Evolutionary conservation across 2,888 invertebrate genomes (phyloP).

Genomic region (Ochropleura plecta): DNA sequence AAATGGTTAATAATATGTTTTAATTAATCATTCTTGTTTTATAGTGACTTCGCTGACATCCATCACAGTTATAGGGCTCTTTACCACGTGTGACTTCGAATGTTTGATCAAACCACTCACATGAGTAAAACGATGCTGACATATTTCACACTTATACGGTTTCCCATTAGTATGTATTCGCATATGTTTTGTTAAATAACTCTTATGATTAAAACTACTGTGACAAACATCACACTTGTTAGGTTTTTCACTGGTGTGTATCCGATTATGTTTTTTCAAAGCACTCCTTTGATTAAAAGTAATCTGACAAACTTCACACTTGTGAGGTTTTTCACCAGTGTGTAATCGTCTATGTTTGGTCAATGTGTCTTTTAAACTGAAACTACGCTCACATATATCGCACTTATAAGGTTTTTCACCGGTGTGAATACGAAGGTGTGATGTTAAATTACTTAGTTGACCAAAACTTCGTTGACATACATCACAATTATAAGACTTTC

Average conservation of each 20-base stretch:
- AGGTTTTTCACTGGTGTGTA: too few relatives aligned
- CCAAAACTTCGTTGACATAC: slow-evolving; percentile 1
- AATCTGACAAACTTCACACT: too few relatives aligned
- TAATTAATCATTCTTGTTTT: too few relatives aligned
- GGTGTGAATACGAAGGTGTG: not conserved
- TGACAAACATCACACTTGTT: not conserved
- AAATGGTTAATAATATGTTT: too few relatives aligned
- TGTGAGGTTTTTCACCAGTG: not conserved
- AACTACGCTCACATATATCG: not conserved
- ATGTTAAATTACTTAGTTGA: not conserved
- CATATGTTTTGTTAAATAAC: not conserved
- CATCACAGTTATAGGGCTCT: too few relatives aligned
- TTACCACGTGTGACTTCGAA: too few relatives aligned
- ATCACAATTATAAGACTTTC: not conserved
- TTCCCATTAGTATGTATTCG: not conserved
- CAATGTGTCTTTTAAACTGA: not conserved
- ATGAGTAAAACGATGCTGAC: too few relatives aligned
- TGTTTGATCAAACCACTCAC: too few relatives aligned
- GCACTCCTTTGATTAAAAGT: too few relatives aligned
- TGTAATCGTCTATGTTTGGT: not conserved
- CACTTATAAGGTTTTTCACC: slow-evolving; percentile 3
- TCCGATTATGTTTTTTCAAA: too few relatives aligned
- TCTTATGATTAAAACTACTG: not conserved
- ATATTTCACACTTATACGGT: too few relatives aligned
- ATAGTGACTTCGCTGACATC: too few relatives aligned